Conservation (phyloP, 2,113 vertebrate species). For the Vidua macroura region DNA sequence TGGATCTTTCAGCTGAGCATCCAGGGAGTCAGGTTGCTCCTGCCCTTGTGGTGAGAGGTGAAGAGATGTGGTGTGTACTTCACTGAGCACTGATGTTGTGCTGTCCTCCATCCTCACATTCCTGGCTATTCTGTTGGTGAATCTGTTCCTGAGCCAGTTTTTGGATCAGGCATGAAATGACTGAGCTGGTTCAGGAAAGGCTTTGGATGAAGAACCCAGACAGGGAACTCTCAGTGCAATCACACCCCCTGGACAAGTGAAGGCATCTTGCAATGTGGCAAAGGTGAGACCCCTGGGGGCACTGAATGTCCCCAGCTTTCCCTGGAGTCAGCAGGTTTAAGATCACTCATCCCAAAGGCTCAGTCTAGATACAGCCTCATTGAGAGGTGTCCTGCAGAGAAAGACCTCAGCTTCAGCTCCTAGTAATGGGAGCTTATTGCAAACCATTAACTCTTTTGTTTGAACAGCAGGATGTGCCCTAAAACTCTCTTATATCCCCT, state of each 20-base stretch:
- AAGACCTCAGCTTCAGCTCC: neutral
- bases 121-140: neutral
- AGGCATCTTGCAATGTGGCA: neutral
- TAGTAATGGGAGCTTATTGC: neutral
- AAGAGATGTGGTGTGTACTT: neutral
- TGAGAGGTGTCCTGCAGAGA: constrained; percentile 7
- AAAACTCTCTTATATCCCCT: neutral
- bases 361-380: neutral
- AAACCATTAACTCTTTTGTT: neutral
- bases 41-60: neutral
- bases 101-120: neutral
- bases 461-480: neutral
- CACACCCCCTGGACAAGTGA: neutral
- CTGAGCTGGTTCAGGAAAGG: neutral
- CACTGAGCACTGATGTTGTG: accelerated
- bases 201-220: neutral
- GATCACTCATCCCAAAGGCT: neutral
- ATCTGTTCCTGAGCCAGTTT: neutral
- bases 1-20: neutral
- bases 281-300: accelerated
- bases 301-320: neutral
- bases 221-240: neutral
- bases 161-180: neutral
- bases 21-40: neutral
- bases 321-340: neutral